Evolutionary conservation across 2,797 vertebrate genomes (phyloP), one percentile per base, ranked within the genome.

Genomic region (Geotrypetes seraphini): DNA sequence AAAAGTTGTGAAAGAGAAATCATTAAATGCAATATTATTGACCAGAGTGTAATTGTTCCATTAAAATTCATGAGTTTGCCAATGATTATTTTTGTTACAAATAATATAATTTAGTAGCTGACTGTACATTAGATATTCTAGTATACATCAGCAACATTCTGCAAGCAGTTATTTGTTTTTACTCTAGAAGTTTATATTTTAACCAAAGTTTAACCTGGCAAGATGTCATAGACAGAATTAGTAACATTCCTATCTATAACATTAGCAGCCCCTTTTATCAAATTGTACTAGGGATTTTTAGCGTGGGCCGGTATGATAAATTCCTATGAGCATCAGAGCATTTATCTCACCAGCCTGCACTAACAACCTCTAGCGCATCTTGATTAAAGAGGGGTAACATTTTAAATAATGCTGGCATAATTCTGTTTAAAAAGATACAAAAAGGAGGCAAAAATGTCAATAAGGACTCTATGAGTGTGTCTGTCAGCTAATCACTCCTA

Each of bases 21-120:
- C 34, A 47, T 49, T 55, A 51, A 29, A 39, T 36, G 29, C 29
- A 58, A 14, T 33, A 12, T 38, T 62, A 62, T 36, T 43, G 50
- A 64, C 31, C 22, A 11, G 11, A 14, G 19, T 43, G 25, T 43
- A 60, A 60, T 29, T 49, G 36, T 31, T 1, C 12, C 8, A 54
- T 66, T 57, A 60, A 58, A 58, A 62, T 57, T 47, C 47, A 62
- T 51, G 25, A 50, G 43, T 29, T 39, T 49, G 48, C 26, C 28
- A 39, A 20, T 39, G 5, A 53, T 12, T 39, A 19, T 12, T 62
- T 12, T 62, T 53, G 58, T 42, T 35, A 39, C 12, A 33, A 58
- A 39, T 46, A 56, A 47, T 54, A 32, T 31, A 51, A 41, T 54
- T 53, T 45, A 33, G 22, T 32, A 46, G 8, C 16, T 36, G n/a